Conservation (phyloP, 2,888 invertebrate species). For the Catonia carolina region DNA sequence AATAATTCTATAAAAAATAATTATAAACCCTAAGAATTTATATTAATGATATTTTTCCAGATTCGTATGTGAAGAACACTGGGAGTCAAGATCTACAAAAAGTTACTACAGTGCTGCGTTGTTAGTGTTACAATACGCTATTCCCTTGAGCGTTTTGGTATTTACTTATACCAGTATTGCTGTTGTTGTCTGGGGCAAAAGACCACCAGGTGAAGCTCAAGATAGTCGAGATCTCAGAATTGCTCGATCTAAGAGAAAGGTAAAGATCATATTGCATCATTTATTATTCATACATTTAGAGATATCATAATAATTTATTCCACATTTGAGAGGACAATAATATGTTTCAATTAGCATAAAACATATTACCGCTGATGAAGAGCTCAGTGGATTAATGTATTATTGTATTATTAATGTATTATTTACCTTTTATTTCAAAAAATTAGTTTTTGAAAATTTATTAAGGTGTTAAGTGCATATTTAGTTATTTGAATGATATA, state of each 20-base stretch:
- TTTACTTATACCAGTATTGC: slow-evolving; percentile 84
- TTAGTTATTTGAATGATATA: too few species aligned
- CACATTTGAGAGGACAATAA: too few species aligned
- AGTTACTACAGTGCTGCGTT: slow-evolving; percentile 70
- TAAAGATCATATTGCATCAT: slow-evolving; percentile 40
- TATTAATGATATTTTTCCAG: slow-evolving; percentile 50
- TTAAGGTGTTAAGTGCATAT: too few species aligned
- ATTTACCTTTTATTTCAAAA: too few species aligned
- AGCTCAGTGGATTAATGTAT: too few species aligned
- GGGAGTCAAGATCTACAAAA: slow-evolving; percentile 57
- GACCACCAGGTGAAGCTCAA: slow-evolving; percentile 83
- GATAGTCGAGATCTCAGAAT: slow-evolving; percentile 72
- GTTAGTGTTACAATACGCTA: slow-evolving; percentile 73
- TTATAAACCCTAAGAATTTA: too few species aligned
- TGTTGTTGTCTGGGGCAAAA: slow-evolving; percentile 78
- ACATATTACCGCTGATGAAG: too few species aligned
- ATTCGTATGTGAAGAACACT: slow-evolving; percentile 65
- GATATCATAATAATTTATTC: too few species aligned
- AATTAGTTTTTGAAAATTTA: too few species aligned
- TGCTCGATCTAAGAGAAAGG: slow-evolving; percentile 82
- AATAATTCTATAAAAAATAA: too few species aligned
- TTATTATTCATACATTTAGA: neutral
- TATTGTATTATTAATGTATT: too few species aligned
- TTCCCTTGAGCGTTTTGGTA: slow-evolving; percentile 71
- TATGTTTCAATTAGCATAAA: too few species aligned